A percentile compares a stretch with the other conserved stretches of the same genome.
Evolutionary conservation across 2,888 invertebrate genomes (phyloP).

Genomic region (Aspidiotus rigidus): DNA sequence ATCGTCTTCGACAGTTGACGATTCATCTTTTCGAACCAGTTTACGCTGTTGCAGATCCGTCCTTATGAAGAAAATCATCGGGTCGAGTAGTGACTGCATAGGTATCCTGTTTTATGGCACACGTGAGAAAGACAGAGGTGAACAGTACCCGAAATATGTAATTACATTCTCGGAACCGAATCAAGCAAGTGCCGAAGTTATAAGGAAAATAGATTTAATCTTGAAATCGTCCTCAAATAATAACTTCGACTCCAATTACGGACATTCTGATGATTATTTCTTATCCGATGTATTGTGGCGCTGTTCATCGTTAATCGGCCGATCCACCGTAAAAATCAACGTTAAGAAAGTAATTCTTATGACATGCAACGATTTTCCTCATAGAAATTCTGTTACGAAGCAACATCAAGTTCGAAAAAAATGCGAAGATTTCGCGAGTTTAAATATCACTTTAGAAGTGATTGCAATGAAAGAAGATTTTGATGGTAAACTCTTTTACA

Average conservation of each 20-base stretch:
- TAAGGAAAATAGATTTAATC: slow-evolving; percentile 19
- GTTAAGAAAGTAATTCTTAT: slow-evolving; percentile 31
- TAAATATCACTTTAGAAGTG: slow-evolving; percentile 33
- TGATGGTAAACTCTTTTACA: slow-evolving; percentile 31
- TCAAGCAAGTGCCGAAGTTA: slow-evolving; percentile 17
- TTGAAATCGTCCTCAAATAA: neutral
- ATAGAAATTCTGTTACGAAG: slow-evolving; percentile 10
- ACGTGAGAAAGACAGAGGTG: slow-evolving; percentile 6
- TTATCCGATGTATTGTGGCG: slow-evolving; percentile 34
- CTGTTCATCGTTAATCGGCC: slow-evolving; percentile 29
- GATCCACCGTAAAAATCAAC: slow-evolving; percentile 25
- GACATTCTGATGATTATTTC: slow-evolving; percentile 28
- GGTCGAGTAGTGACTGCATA: slow-evolving; percentile 18
- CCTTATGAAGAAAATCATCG: slow-evolving; percentile 22
- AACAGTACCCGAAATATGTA: slow-evolving; percentile 19
- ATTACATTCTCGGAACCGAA: slow-evolving; percentile 24
- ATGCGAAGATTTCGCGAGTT: slow-evolving; percentile 33
- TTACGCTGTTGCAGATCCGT: slow-evolving; percentile 18
- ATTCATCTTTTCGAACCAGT: slow-evolving; percentile 7
- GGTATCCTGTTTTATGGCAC: slow-evolving; percentile 29
- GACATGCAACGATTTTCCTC: slow-evolving; percentile 35
- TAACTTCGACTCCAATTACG: slow-evolving; percentile 5
- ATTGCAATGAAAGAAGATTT: slow-evolving; percentile 32
- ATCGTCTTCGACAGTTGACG: neutral
- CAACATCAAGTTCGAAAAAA: slow-evolving; percentile 32